phyloP scores from a whole-genome alignment of 2,888 invertebrate genomes.

The Synergus gifuensis region DNA sequence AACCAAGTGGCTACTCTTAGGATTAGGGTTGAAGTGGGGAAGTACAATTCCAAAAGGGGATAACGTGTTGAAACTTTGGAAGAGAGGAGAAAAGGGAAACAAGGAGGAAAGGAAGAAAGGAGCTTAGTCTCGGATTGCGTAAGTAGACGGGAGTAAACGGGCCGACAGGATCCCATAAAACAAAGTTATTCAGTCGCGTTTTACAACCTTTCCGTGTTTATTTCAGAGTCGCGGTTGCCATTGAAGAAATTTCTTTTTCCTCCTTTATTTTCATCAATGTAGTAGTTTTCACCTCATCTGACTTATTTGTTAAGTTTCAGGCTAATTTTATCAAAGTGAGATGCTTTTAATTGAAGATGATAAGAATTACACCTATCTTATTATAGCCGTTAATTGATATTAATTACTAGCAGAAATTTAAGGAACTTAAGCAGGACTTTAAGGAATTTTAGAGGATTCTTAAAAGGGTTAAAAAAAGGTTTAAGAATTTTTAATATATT shows the following conservation, averaged over 20 bases:
- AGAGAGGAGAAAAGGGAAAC: not conserved
- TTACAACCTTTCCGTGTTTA: not conserved
- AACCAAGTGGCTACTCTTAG: not conserved
- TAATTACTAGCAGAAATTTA: no score
- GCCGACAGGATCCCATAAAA: not conserved
- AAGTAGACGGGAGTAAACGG: not conserved
- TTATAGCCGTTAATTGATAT: no score
- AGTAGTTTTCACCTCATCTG: not conserved
- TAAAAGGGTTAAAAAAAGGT: no score
- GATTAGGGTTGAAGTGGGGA: not conserved
- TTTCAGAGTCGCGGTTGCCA: not conserved
- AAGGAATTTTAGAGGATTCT: no score
- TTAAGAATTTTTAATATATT: no score
- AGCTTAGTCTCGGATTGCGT: not conserved
- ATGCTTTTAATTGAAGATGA: no score
- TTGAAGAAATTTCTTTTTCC: not conserved
- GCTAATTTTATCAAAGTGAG: not conserved
- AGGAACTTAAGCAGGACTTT: no score
- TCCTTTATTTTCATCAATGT: not conserved
- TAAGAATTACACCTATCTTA: no score
- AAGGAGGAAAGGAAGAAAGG: not conserved
- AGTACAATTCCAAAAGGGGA: not conserved
- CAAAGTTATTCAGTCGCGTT: not conserved
- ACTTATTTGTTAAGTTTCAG: not conserved
- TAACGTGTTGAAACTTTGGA: not conserved